Evolutionary conservation across 1,140 invertebrate genomes (phyloP), one percentile per base, ranked within the genome.

Genomic region (Leptinotarsa undecemlineata): DNA sequence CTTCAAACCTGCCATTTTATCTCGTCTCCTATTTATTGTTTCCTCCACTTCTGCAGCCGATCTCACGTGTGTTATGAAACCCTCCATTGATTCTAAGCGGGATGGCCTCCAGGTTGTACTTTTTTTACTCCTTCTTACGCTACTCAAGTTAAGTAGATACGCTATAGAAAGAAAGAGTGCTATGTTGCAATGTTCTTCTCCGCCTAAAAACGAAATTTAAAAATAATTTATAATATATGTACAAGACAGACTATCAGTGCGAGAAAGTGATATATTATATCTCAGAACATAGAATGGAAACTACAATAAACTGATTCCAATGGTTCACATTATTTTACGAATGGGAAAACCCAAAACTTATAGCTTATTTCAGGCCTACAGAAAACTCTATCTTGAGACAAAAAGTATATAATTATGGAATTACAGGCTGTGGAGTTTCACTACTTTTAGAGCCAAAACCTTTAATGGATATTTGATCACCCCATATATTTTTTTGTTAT

Each of bases 221-320:
- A 51, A 17, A 51, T 51, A 51, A 51, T 15, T 51, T 4, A 1
- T 51, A n/a, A 51, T 51, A 51, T 51, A 51, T n/a, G 48, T 51
- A 51, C 48, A 51, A 51, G 13, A 51, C 48, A 51, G 48, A 13
- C 14, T 51, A 51, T 51, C 13, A 3, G 48, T 51, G 48, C 15
- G 48, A 51, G 48, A 51, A 51, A 51, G 48, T 51, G 48, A 51
- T 51, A 51, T 51, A 51, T 51, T n/a, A n/a, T n/a, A n/a, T n/a
- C 48, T 51, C 17, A n/a, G 48, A 51, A 51, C 48, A 8, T 14
- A 8, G 48, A 51, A 51, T 51, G 48, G 48, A 17, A 51, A 51
- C 48, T 51, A 17, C 48, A 51, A 51, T 8, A 13, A 51, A 51
- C 17, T 51, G 5, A 51, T 17, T 51, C 48, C 48, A 51, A 21